phyloP scores from a whole-genome alignment of 2,113 vertebrate species.

The Oplegnathus fasciatus region DNA sequence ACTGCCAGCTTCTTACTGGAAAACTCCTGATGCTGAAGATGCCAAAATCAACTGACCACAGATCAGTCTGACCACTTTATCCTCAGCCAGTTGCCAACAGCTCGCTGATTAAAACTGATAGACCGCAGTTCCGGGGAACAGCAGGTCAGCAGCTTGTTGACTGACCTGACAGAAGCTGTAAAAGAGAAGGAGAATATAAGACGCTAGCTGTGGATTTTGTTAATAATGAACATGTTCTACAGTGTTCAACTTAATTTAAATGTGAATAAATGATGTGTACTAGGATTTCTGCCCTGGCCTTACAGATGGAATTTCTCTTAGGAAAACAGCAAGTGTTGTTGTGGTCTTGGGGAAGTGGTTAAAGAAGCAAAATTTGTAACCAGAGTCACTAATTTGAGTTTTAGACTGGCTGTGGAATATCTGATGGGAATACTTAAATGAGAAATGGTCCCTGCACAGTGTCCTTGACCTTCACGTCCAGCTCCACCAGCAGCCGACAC shows the following conservation, averaged over 20 bases:
- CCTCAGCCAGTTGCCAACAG: constrained; percentile 42
- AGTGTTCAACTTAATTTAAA: constrained; percentile 15
- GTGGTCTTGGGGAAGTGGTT: constrained; percentile 10
- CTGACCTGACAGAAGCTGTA: constrained; percentile 41
- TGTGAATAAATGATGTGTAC: constrained; percentile 1
- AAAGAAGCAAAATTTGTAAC: constrained; percentile 22
- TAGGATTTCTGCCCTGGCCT: constrained; percentile 1
- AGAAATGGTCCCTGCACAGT: not conserved
- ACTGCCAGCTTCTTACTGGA: constrained; percentile 76
- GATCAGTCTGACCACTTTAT: constrained; percentile 66
- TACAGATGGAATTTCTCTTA: not conserved
- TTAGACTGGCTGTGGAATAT: not conserved
- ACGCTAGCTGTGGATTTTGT: not conserved
- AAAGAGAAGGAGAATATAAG: constrained; percentile 12
- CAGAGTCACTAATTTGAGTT: constrained; percentile 4
- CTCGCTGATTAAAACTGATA: constrained; percentile 67
- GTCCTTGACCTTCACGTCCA: not conserved
- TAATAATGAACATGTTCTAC: constrained; percentile 13
- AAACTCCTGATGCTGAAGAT: constrained; percentile 50
- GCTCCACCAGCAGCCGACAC: not conserved
- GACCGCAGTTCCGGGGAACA: constrained; percentile 21
- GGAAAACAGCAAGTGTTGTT: not conserved
- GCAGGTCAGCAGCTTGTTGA: constrained; percentile 54
- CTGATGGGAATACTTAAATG: not conserved
- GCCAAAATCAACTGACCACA: constrained; percentile 76